Conservation (phyloP, 2,113 vertebrate genomes). For the Myxocyprinus asiaticus region DNA sequence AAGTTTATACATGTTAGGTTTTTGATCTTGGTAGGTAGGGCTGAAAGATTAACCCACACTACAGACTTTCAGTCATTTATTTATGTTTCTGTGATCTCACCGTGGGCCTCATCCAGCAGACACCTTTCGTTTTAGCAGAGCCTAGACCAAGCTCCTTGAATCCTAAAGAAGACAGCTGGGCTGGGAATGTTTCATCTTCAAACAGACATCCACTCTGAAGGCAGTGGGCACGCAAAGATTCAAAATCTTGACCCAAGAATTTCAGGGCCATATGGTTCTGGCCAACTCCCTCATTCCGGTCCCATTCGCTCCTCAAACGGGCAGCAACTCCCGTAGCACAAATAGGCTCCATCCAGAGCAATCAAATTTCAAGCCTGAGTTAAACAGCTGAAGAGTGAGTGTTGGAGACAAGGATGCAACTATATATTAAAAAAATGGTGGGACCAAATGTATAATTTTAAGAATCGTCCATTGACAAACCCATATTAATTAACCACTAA, state of each 20-base stretch:
- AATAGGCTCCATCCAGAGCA: constrained; percentile 54
- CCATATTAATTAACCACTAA: no score
- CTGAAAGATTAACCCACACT: no score
- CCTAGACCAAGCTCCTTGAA: constrained; percentile 79
- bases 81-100: constrained; percentile 67
- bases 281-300: constrained; percentile 76
- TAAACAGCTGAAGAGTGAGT: no score
- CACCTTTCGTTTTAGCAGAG: constrained; percentile 76
- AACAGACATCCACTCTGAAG: constrained; percentile 71
- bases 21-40: no score
- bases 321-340: constrained; percentile 80
- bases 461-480: no score
- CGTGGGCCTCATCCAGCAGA: constrained; percentile 80
- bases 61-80: not conserved
- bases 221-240: constrained; percentile 63
- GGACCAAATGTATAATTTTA: no score
- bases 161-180: constrained; percentile 71
- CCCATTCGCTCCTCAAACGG: constrained; percentile 74
- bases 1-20: not conserved
- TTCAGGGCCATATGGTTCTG: constrained; percentile 76
- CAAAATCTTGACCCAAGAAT: constrained; percentile 79
- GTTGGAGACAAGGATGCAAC: no score
- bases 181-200: constrained; percentile 75
- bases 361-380: no score
- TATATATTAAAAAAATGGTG: no score